Evolutionary conservation across 2,113 vertebrate species (phyloP).

Genomic region (Platichthys stellatus): DNA sequence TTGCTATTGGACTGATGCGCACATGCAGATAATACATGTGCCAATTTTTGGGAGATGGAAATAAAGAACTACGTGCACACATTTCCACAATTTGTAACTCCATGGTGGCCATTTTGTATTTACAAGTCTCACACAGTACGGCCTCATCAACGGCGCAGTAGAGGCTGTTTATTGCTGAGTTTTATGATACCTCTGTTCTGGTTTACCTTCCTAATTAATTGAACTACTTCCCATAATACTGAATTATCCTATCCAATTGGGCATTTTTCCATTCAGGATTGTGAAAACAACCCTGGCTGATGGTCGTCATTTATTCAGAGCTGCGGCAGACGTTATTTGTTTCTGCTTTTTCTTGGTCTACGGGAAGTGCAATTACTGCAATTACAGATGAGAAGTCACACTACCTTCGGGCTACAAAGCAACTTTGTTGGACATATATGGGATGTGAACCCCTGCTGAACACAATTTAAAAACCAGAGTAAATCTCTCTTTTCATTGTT

Average conservation of each 20-base stretch:
- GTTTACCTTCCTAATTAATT: constrained; percentile 66
- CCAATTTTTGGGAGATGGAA: constrained; percentile 63
- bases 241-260: constrained; percentile 62
- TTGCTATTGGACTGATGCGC: constrained; percentile 68
- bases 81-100: constrained; percentile 56
- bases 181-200: constrained; percentile 66
- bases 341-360: constrained; percentile 67
- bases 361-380: constrained; percentile 65
- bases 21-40: constrained; percentile 63
- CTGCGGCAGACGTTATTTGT: constrained; percentile 62
- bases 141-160: constrained; percentile 55
- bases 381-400: constrained; percentile 64
- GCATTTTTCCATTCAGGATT: constrained; percentile 47
- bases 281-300: constrained; percentile 47
- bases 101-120: constrained; percentile 71
- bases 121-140: constrained; percentile 57
- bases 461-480: constrained; percentile 28
- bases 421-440: constrained; percentile 50
- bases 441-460: constrained; percentile 48
- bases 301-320: constrained; percentile 59
- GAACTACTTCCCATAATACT: constrained; percentile 63
- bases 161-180: constrained; percentile 60
- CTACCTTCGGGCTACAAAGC: constrained; percentile 47
- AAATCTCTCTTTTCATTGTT: constrained; percentile 50
- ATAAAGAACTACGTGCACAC: constrained; percentile 45